Conservation (phyloP, 2,797 vertebrate genomes). For the Xiphophorus birchmanni region DNA sequence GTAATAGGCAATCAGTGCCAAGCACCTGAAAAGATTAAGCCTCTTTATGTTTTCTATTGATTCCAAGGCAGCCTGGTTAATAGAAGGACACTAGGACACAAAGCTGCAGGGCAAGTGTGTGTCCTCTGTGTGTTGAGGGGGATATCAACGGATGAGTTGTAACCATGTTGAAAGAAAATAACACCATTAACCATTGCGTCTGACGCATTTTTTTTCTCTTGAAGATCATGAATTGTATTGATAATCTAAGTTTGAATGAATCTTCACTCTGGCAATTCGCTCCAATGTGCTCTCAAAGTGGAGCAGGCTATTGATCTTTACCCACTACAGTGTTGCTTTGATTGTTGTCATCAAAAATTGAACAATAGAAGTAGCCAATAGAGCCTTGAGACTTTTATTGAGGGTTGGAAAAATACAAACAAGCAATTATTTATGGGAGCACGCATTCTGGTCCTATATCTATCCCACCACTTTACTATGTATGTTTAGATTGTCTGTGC, state of each 20-base stretch:
- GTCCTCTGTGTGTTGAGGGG: conserved; percentile 26
- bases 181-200: conserved; percentile 77
- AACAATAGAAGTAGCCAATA: conserved; percentile 68
- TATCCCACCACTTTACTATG: not conserved
- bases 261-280: conserved; percentile 66
- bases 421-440: conserved; percentile 73
- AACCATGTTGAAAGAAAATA: conserved; percentile 66
- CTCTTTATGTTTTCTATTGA: conserved; percentile 83
- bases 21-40: conserved; percentile 81
- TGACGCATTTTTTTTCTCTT: conserved; percentile 74
- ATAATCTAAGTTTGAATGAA: conserved; percentile 72
- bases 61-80: conserved; percentile 78
- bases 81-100: conserved; percentile 70
- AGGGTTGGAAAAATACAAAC: conserved; percentile 66
- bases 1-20: conserved; percentile 82
- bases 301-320: conserved; percentile 73
- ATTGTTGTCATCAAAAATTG: conserved; percentile 77
- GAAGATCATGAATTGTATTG: conserved; percentile 80
- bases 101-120: conserved; percentile 67
- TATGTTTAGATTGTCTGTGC: not conserved
- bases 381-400: conserved; percentile 73
- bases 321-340: conserved; percentile 59
- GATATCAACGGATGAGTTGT: conserved; percentile 30
- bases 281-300: conserved; percentile 40
- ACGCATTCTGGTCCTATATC: conserved; percentile 29